phyloP scores from a whole-genome alignment of 2,888 invertebrate species.

The Temnothorax ravouxi region DNA sequence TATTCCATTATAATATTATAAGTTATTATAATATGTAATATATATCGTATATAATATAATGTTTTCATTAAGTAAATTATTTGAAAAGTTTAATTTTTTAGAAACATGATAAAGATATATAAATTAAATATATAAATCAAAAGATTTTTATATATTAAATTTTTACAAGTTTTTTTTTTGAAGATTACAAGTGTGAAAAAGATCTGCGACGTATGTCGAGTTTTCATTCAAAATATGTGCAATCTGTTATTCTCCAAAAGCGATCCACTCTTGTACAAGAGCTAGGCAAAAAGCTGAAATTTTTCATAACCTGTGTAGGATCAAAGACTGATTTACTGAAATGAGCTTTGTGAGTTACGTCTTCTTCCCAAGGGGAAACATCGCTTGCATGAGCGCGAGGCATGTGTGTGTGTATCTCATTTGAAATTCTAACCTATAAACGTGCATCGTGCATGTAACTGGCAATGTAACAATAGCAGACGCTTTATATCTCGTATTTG shows the following conservation, averaged over 20 bases:
- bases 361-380: background rate
- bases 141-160: background rate
- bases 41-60: background rate
- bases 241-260: constrained; percentile 1
- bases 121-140: background rate
- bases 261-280: background rate
- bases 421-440: constrained; percentile 11
- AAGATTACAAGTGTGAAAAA: background rate
- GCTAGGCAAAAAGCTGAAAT: background rate
- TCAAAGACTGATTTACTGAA: background rate
- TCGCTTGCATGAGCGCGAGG: background rate
- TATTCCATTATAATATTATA: background rate
- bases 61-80: background rate
- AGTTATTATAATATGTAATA: background rate
- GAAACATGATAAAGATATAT: background rate
- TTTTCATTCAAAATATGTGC: background rate
- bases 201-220: no score
- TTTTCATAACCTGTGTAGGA: background rate
- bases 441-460: background rate
- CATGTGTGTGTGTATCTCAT: background rate
- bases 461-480: background rate
- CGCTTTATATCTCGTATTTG: constrained; percentile 3
- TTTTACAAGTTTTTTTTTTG: background rate
- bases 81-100: background rate
- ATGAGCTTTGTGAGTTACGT: background rate